phyloP scores from a whole-genome alignment of 2,888 invertebrate species.

The Yponomeuta cagnagella region DNA sequence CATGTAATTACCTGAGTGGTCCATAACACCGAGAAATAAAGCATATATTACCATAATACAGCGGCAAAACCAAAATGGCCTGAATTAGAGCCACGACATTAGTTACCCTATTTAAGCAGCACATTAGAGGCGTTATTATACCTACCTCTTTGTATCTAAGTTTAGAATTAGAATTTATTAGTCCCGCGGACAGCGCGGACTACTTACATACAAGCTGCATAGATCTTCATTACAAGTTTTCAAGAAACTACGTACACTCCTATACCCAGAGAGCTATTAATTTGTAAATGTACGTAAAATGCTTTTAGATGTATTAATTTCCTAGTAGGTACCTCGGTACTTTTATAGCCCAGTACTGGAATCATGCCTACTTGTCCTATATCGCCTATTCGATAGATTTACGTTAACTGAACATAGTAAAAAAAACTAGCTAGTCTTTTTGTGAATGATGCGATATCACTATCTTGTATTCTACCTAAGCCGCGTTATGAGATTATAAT shows the following conservation, averaged over 20 bases:
- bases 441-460: too few relatives aligned
- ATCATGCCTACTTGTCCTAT: too few relatives aligned
- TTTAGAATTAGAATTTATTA: slow-evolving; percentile 4
- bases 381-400: too few relatives aligned
- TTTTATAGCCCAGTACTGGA: too few relatives aligned
- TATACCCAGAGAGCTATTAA: too few relatives aligned
- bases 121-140: neutral
- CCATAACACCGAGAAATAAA: neutral
- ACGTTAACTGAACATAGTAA: too few relatives aligned
- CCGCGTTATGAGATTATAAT: too few relatives aligned
- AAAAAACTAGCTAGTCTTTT: too few relatives aligned
- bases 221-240: neutral
- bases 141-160: neutral
- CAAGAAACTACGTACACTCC: neutral
- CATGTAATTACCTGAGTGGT: neutral
- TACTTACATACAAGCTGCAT: neutral
- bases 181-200: neutral
- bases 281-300: too few relatives aligned
- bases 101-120: neutral
- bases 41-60: neutral
- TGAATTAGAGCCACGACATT: neutral
- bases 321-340: too few relatives aligned
- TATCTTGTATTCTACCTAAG: too few relatives aligned
- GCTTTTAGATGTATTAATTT: too few relatives aligned
- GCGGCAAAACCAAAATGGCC: neutral